phyloP scores from a whole-genome alignment of 2,797 vertebrate species.

The Eupleurogrammus muticus region DNA sequence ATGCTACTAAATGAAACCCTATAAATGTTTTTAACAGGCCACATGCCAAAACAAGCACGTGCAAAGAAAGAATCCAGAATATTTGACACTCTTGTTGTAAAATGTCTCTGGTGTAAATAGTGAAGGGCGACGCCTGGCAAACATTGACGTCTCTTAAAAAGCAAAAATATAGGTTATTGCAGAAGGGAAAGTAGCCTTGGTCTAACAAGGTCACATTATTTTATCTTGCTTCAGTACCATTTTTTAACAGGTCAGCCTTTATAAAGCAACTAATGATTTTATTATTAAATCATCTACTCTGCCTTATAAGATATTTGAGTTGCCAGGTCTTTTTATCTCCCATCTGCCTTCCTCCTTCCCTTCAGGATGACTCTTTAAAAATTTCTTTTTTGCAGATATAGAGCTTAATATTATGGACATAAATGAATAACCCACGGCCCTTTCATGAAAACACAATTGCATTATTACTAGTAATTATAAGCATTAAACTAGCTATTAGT shows the following conservation, averaged over 20 bases:
- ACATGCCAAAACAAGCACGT: constrained; percentile 28
- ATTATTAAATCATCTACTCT: neutral
- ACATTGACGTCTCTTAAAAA: constrained; percentile 43
- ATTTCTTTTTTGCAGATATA: too few species aligned
- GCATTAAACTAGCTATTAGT: too few species aligned
- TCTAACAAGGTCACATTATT: neutral
- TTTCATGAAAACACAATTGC: too few species aligned
- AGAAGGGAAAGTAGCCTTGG: constrained; percentile 11
- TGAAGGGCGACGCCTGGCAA: constrained; percentile 32
- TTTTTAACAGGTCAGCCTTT: neutral
- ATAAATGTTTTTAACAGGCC: constrained; percentile 49
- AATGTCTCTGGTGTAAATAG: constrained; percentile 43
- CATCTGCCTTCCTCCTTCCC: too few species aligned
- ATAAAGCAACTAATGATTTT: neutral
- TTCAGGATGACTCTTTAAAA: too few species aligned
- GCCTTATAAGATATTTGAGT: neutral
- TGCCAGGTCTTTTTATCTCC: too few species aligned
- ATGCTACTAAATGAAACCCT: constrained; percentile 39
- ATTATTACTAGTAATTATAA: too few species aligned
- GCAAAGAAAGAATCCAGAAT: constrained; percentile 53
- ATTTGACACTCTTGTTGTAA: constrained; percentile 50
- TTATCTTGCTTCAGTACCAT: neutral
- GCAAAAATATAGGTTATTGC: constrained; percentile 6
- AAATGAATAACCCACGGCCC: too few species aligned
- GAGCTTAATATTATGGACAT: too few species aligned